Evolutionary conservation across 2,888 invertebrate genomes (phyloP), one percentile per base, ranked within the genome.

Genomic region (Heliconius aoede): DNA sequence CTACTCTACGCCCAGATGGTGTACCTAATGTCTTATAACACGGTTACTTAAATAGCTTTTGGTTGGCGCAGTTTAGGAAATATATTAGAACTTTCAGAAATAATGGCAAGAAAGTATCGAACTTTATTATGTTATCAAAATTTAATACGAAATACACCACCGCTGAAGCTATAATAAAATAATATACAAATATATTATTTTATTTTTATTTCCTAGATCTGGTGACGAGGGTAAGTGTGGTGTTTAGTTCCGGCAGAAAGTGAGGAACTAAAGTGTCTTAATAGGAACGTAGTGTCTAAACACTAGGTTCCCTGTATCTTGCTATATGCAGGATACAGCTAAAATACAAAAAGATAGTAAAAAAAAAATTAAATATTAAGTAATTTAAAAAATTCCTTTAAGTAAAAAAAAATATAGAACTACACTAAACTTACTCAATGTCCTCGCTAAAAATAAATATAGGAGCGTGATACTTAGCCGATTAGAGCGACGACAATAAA

Each of bases 401-500:
- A 61, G 18, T 28, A 64, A 32, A 65, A 36, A 36, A 65, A 65
- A 24, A 24, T 7, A 36, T 24, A 36, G 15, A 40, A n/a, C 11
- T 64, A 65, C 15, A 65, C 11, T 64, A 65, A 5, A 65, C 7
- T 40, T 40, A 5, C 65, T 40, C 8, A 24, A 40, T 36, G 13
- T 30, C 30, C n/a, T 24, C 40, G 24, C 8, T 40, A 86, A 86
- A 86, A 88, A 78, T 80, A 88, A 87, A 85, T 86, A 84, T 86
- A 85, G 85, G 85, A 84, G 84, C 83, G 32, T 36, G 36, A 65
- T 36, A 36, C 64, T 64, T 32, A 65, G 24, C 24, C 13, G 9
- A 65, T 81, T 87, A 87, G 86, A 86, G 87, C 86, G 86, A 87
- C 88, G 85, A 88, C 86, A 88, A 89, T 91, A 89, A 91, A 90